A percentile compares a stretch with the other conserved stretches of the same genome.
phyloP scores from a whole-genome alignment of 2,113 vertebrate genomes.

The Paracyprichromis sp. region DNA sequence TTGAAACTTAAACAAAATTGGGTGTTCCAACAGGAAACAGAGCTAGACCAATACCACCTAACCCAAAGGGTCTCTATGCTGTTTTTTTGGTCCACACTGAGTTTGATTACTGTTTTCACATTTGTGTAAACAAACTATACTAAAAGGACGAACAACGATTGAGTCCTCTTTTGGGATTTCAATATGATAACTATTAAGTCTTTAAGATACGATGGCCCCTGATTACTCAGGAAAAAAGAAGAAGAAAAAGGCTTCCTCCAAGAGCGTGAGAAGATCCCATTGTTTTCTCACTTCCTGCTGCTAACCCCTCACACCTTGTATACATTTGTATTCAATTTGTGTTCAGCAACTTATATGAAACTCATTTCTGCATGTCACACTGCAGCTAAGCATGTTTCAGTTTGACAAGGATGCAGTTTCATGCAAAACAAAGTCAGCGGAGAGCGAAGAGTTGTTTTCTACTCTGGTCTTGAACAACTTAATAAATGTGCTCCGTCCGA shows the following conservation, averaged over 20 bases:
- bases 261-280: neutral
- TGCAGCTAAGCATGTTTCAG: neutral
- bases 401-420: neutral
- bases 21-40: neutral
- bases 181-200: neutral
- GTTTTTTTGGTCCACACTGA: neutral
- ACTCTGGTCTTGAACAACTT: neutral
- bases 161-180: neutral
- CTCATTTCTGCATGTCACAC: too few relatives aligned
- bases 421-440: neutral
- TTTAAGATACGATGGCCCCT: neutral
- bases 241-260: neutral
- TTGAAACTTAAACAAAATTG: neutral
- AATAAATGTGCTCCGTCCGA: neutral
- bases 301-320: neutral
- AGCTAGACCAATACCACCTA: neutral
- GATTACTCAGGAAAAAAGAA: neutral
- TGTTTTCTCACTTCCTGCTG: neutral
- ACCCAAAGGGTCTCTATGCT: neutral
- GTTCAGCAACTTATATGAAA: neutral
- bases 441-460: neutral
- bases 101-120: neutral
- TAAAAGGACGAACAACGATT: neutral
- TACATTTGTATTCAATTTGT: too few relatives aligned
- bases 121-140: neutral